A percentile compares a stretch with the other conserved stretches of the same genome.
Evolutionary conservation across 1,140 invertebrate genomes (phyloP).

Genomic region (Macrocentrus cingulum): DNA sequence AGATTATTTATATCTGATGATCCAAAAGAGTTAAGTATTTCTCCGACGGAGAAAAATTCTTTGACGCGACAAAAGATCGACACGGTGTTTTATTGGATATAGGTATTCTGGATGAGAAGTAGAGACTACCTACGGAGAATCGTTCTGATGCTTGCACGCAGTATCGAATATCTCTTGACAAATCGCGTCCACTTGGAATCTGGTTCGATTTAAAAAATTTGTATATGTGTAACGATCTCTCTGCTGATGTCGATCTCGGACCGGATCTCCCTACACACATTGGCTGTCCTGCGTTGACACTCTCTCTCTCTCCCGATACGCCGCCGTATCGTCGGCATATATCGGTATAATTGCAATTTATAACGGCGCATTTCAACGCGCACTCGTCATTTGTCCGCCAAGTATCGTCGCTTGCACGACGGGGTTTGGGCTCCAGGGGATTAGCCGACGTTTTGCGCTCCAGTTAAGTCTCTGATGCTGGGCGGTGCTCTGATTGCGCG

Average conservation of each 20-base stretch:
- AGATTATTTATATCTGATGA: no score
- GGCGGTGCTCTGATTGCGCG: constrained; percentile 32
- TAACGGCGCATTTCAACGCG: constrained; percentile 23
- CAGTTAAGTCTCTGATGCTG: constrained; percentile 16
- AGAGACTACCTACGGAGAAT: background rate
- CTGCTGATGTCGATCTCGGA: constrained; percentile 6
- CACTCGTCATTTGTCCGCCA: constrained; percentile 28
- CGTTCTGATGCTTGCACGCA: background rate
- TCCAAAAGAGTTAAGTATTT: no score
- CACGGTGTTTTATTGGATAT: background rate
- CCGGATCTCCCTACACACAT: constrained; percentile 1
- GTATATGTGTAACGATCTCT: constrained; percentile 7
- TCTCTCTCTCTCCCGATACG: background rate
- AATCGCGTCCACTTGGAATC: background rate
- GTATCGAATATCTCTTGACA: constrained; percentile 6
- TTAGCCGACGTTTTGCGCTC: constrained; percentile 16
- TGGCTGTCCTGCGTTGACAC: constrained; percentile 14
- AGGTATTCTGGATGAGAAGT: background rate
- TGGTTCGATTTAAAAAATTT: constrained; percentile 11
- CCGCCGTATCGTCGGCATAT: background rate
- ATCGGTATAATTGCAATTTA: constrained; percentile 29
- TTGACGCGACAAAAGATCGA: no score
- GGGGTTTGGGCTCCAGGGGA: constrained; percentile 16
- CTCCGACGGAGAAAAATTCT: no score
- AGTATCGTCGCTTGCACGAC: background rate